A percentile compares a stretch with the other conserved stretches of the same genome.
phyloP scores from a whole-genome alignment of 2,113 vertebrate genomes.

The Bos taurus region DNA sequence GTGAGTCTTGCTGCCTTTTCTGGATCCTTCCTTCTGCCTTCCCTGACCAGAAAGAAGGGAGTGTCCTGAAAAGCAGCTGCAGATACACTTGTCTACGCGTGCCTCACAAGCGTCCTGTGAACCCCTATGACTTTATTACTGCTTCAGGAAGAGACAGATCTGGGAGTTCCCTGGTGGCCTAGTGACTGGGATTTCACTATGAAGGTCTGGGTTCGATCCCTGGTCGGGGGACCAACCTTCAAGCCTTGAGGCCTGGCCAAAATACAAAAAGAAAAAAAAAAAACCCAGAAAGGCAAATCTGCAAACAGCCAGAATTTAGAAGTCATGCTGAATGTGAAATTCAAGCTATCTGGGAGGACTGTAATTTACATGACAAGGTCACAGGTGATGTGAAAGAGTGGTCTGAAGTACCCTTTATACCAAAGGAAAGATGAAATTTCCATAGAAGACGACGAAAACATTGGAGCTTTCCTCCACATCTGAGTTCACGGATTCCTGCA shows the following conservation, averaged over 20 bases:
- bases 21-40: background rate
- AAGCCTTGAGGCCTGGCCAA: background rate
- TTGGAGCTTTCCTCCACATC: background rate
- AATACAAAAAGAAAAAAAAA: background rate
- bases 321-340: background rate
- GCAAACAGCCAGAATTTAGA: background rate
- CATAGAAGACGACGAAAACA: background rate
- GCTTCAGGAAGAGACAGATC: background rate
- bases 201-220: background rate
- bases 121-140: background rate
- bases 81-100: rapidly evolving
- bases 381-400: background rate
- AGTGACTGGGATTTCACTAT: background rate
- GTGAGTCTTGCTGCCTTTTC: background rate
- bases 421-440: background rate
- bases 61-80: background rate
- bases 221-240: background rate
- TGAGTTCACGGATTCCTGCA: background rate
- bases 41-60: background rate
- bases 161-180: background rate
- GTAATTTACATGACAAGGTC: background rate
- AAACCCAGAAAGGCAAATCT: background rate
- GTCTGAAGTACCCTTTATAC: background rate
- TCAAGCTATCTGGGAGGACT: background rate
- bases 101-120: background rate